A percentile compares a stretch with the other conserved stretches of the same genome.
phyloP scores from a whole-genome alignment of 1,140 invertebrate species.

The Halictus rubicundus region DNA sequence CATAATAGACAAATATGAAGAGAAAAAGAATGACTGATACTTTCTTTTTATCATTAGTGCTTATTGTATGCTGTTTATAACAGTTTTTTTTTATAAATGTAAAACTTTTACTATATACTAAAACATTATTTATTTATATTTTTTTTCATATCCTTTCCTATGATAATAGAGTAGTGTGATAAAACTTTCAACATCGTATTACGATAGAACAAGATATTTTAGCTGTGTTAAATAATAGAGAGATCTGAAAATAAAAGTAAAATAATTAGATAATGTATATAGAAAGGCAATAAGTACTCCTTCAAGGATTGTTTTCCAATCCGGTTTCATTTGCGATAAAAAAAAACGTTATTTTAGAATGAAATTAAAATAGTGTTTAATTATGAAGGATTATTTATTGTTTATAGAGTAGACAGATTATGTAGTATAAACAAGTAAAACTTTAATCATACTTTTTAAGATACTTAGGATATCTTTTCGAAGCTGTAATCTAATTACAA shows the following conservation, averaged over 20 bases:
- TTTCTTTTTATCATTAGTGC: conserved; percentile 14
- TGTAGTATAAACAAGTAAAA: neutral
- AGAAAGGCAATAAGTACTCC: neutral
- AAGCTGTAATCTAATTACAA: neutral
- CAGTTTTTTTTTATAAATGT: conserved; percentile 28
- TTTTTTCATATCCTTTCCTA: conserved; percentile 36
- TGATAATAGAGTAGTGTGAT: neutral
- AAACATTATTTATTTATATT: conserved; percentile 14
- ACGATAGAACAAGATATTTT: neutral
- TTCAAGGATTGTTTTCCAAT: neutral
- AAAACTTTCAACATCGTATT: neutral
- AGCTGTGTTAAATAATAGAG: neutral
- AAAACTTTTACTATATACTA: conserved; percentile 12
- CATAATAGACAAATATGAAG: conserved; percentile 1
- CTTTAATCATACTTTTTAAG: conserved; percentile 6
- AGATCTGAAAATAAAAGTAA: neutral
- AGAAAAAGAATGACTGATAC: conserved; percentile 16
- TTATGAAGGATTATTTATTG: conserved; percentile 9
- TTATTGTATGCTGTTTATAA: conserved; percentile 24
- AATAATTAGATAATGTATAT: neutral
- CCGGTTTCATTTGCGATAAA: neutral
- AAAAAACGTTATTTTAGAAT: neutral
- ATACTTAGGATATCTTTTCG: neutral
- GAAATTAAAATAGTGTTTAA: neutral
- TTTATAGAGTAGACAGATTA: neutral